Evolutionary conservation across 2,888 invertebrate genomes (phyloP).

Genomic region (Notodromas monacha): DNA sequence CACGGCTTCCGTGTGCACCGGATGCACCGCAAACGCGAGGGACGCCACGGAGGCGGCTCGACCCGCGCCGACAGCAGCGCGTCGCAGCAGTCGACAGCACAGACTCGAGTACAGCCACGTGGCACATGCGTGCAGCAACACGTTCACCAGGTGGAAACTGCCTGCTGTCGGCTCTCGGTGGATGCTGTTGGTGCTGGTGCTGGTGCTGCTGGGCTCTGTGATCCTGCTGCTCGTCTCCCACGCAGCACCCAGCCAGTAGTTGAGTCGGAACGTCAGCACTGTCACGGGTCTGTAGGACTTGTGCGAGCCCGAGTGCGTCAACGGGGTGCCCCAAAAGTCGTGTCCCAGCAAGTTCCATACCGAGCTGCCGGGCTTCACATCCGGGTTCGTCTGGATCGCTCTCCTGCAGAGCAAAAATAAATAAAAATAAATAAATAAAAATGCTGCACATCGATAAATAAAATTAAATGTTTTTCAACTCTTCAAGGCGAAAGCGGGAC

Average conservation of each 20-base stretch:
- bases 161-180: conserved; percentile 9
- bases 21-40: conserved; percentile 67
- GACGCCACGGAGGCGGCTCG: conserved; percentile 29
- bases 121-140: conserved; percentile 49
- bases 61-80: conserved; percentile 8
- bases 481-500: no score
- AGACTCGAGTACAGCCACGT: conserved; percentile 47
- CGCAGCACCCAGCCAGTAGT: conserved; percentile 16
- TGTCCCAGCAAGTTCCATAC: conserved; percentile 48
- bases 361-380: conserved; percentile 50
- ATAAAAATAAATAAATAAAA: conserved; percentile 9
- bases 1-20: conserved; percentile 84
- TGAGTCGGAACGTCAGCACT: conserved; percentile 44
- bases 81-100: conserved; percentile 22
- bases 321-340: conserved; percentile 93
- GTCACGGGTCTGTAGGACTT: conserved; percentile 83
- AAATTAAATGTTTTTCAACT: no score
- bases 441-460: no score
- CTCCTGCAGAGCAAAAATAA: conserved; percentile 31
- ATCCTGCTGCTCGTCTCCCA: conserved; percentile 10
- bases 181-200: no score
- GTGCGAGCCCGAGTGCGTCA: conserved; percentile 69
- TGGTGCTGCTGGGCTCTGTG: no score
- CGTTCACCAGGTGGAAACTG: conserved; percentile 28
- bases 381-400: conserved; percentile 74